Conservation (phyloP, 2,888 invertebrate genomes). For the Athrips mouffetella region DNA sequence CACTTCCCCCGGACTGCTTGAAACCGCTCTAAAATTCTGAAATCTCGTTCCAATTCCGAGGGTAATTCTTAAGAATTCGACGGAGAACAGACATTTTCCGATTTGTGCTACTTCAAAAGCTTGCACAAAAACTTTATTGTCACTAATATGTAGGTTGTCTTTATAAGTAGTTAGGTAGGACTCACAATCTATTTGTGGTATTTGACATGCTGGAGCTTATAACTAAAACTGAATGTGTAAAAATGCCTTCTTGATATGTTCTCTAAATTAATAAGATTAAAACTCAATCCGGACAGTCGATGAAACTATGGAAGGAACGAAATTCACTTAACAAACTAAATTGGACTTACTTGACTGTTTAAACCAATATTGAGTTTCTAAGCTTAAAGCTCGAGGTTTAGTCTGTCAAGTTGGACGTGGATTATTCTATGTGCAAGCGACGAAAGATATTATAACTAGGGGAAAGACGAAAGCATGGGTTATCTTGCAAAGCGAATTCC, state of each 20-base stretch:
- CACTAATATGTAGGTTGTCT: too few species aligned
- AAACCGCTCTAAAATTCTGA: constrained; percentile 51
- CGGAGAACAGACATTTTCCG: constrained; percentile 41
- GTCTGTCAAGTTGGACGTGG: too few species aligned
- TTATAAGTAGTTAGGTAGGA: constrained; percentile 28
- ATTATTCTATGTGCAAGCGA: not conserved
- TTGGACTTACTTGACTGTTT: constrained; percentile 1
- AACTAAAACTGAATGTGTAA: too few species aligned
- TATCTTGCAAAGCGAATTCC: too few species aligned
- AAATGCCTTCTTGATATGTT: too few species aligned
- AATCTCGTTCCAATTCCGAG: constrained; percentile 49
- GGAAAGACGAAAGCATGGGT: too few species aligned
- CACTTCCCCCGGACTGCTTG: constrained; percentile 40
- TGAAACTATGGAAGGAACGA: too few species aligned
- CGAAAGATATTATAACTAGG: not conserved
- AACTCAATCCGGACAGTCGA: too few species aligned
- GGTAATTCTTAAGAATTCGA: constrained; percentile 54
- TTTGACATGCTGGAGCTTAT: too few species aligned
- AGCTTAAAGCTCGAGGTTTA: not conserved
- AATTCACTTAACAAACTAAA: not conserved
- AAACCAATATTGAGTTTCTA: constrained; percentile 5
- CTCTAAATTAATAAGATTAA: too few species aligned
- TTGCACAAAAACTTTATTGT: constrained; percentile 15
- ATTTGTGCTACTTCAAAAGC: constrained; percentile 29
- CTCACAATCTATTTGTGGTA: not conserved